Base-by-base conservation (phyloP, 1,140 invertebrate species). In the Schlechtendalia chinensis region DNA sequence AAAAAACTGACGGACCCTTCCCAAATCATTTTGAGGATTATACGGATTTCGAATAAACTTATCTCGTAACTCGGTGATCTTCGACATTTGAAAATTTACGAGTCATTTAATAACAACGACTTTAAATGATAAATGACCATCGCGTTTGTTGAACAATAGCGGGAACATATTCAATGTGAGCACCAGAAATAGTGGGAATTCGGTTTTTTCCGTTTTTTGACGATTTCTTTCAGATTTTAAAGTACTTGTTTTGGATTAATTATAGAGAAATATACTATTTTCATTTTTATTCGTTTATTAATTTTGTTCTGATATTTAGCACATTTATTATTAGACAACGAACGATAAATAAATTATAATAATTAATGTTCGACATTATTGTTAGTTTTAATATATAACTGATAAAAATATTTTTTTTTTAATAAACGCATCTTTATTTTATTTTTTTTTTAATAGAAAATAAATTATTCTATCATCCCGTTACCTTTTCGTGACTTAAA, bases 1-100 rank as follows among this genome's bases (percentile, higher is more conserved):
- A 65, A 5, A 65, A 39, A 65, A 39, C 29, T 65, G 29, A 65
- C 61, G 32, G 19, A 39, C 32, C 29, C 29, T 39, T 19, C 29
- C 61, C 61, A n/a, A 65, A 65, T 65, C 19, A 65, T n/a, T 65
- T 65, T 39, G 17, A 65, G 61, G 29, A 39, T 65, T 65, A 63
- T 63, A 29, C 17, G 29, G 29, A 19, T 65, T 61, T 61, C 24
- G 12, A 16, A 61, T 39, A 65, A 17, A 29, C 29, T 32, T 39
- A 39, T 19, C 61, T 32, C 61, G 61, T 32, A 63, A 63, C 29
- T 65, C 61, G 39, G 11, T 65, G 16, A 65, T 65, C 29, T 65
- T 65, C 5, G 19, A 39, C 39, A 65, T 65, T 65, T 39, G 11
- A 17, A n/a, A 65, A 65, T 65, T 65, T 65, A 65, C 32, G 17